phyloP scores from a whole-genome alignment of 2,113 vertebrate genomes.

The Eulemur macaco region DNA sequence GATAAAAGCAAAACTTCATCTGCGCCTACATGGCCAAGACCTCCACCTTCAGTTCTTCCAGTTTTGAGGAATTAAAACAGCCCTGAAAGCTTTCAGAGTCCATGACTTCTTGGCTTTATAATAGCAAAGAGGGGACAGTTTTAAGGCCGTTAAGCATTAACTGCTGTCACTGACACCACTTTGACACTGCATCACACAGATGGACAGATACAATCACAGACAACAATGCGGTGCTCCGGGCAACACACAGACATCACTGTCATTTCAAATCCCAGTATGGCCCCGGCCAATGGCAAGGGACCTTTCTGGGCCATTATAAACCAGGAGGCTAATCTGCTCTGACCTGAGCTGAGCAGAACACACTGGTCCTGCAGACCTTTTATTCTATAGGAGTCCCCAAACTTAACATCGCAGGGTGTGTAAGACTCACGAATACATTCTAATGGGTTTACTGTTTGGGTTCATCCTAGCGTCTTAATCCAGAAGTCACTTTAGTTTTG shows the following conservation, averaged over 20 bases:
- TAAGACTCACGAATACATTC: background rate
- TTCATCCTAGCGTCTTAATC: background rate
- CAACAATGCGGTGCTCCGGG: background rate
- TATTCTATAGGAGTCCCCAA: background rate
- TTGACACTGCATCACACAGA: background rate
- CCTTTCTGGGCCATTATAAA: background rate
- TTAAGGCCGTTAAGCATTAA: background rate
- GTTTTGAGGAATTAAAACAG: background rate
- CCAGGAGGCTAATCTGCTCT: background rate
- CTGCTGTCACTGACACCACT: background rate
- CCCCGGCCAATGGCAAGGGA: background rate
- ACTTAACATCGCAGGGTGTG: background rate
- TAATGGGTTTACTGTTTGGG: background rate
- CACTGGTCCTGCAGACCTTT: background rate
- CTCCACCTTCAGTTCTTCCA: background rate
- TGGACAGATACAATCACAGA: background rate
- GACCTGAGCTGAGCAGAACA: background rate
- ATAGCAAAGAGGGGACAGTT: background rate
- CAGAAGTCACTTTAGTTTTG: background rate
- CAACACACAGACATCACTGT: background rate
- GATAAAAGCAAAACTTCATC: background rate
- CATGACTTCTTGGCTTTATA: background rate
- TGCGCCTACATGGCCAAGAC: background rate
- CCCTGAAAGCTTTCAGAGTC: background rate
- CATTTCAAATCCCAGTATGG: fast-evolving